Percentiles rank a stretch among this genome's conserved stretches.
phyloP scores from a whole-genome alignment of 1,140 invertebrate species.

The Neuroterus valhalla region DNA sequence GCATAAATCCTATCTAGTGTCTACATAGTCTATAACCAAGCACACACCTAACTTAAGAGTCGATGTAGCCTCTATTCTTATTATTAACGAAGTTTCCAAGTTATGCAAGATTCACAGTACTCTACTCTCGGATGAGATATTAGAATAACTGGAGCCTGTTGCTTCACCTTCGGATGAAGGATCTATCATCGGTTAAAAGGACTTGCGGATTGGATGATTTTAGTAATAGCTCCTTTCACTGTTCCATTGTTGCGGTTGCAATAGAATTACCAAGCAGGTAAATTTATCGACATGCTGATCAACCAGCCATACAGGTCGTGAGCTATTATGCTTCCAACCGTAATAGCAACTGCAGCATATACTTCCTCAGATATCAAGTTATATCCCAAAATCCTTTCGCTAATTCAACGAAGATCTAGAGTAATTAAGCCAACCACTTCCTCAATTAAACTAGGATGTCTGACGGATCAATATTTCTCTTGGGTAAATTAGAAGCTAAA shows the following conservation, averaged over 20 bases:
- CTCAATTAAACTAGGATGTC: background rate
- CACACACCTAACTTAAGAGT: background rate
- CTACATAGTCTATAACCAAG: background rate
- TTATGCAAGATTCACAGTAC: slow-evolving; percentile 17
- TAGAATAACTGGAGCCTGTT: slow-evolving; percentile 13
- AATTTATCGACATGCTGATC: slow-evolving; percentile 29
- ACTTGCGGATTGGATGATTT: slow-evolving; percentile 29
- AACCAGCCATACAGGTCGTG: slow-evolving; percentile 16
- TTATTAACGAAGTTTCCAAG: slow-evolving; percentile 26
- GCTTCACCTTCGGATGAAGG: slow-evolving; percentile 19
- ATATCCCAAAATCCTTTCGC: slow-evolving; percentile 14
- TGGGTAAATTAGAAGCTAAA: too few relatives aligned
- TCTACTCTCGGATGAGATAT: slow-evolving; percentile 4
- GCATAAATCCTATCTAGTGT: background rate
- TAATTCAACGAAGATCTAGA: slow-evolving; percentile 6
- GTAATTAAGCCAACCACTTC: background rate
- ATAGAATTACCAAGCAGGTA: slow-evolving; percentile 21
- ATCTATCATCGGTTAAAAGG: slow-evolving; percentile 27
- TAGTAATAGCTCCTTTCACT: slow-evolving; percentile 25
- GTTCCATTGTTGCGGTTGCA: slow-evolving; percentile 1
- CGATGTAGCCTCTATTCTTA: slow-evolving; percentile 12
- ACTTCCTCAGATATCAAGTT: slow-evolving; percentile 25
- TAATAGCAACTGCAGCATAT: background rate
- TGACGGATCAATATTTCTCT: too few relatives aligned
- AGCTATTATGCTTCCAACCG: slow-evolving; percentile 15